Evolutionary conservation across 1,140 invertebrate genomes (phyloP), one percentile per base, ranked within the genome.

Genomic region (Drosophila teissieri): DNA sequence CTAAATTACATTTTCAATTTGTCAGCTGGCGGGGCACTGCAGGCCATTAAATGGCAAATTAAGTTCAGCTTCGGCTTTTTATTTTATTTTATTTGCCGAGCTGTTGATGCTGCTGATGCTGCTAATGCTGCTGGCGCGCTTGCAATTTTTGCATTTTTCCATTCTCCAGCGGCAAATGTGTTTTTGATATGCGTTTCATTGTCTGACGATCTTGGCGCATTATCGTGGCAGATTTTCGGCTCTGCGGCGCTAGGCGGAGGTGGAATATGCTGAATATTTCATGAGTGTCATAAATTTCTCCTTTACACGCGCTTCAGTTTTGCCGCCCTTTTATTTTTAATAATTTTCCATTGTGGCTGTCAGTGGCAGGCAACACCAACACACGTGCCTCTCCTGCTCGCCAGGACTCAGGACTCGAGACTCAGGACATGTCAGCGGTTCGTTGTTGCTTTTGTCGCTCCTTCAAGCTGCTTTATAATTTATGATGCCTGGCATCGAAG

Each of bases 1-100:
- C 83, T 62, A 86, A 86, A 86, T 86, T 86, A 79, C 79, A 86
- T 83, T 86, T 86, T 83, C 75, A 86, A 88, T 76, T 86, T 82
- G 83, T 88, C 83, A 76, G 83, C 85, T 69, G 77, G 73, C 69
- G 15, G 40, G 24, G 60, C 44, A 34, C 36, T 49, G 64, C 67
- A 36, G 64, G 60, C 42, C 68, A 78, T 78, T 82, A 78, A 83
- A 84, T 79, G 64, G 69, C 53, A 84, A 85, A 84, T 84, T 84
- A 84, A 84, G 80, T 84, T 64, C 68, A 70, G 52, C 53, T 48
- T 2, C 3, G 17, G 37, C 48, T 34, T 31, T 22, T 51, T 4
- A 4, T 24, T 31, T 31, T 40, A 62, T 55, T 40, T 74, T 62
- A 46, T 42, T 53, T 48, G 34, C 27, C 40, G 31, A 27, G 24